These are phyloP conservation scores for Synanthedon andrenaeformis DNA, from an alignment of 2,888 invertebrate genomes.

Conservation along the genomic window DNA sequence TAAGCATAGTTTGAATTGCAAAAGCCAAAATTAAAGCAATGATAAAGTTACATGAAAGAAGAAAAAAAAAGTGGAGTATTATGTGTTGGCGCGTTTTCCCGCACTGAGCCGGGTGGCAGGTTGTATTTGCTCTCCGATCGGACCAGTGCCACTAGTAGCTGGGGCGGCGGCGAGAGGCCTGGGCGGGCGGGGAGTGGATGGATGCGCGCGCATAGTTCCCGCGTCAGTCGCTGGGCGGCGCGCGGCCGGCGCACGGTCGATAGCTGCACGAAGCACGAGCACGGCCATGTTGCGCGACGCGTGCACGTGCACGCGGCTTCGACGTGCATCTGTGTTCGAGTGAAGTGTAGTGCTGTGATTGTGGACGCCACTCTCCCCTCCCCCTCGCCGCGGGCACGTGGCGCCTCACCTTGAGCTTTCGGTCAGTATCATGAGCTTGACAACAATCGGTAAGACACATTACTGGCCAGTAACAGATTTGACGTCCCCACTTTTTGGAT, in stretches of 20 bases:
- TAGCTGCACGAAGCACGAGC: slow-evolving; percentile 40
- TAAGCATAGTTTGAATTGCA: no score
- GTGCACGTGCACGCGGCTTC: slow-evolving; percentile 47
- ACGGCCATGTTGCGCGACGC: slow-evolving; percentile 50
- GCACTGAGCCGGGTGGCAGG: neutral
- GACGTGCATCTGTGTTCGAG: slow-evolving; percentile 39
- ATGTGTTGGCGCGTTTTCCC: slow-evolving; percentile 3
- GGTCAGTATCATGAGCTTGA: slow-evolving; percentile 25
- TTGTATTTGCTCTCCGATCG: neutral
- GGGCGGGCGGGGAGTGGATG: slow-evolving; percentile 26
- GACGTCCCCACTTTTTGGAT: no score
- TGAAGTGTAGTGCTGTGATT: slow-evolving; percentile 21
- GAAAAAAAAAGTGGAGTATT: no score
- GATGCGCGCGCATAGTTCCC: slow-evolving; percentile 55
- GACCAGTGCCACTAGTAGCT: neutral
- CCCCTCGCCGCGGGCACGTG: slow-evolving; percentile 13
- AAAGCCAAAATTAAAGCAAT: no score
- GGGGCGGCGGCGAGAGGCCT: slow-evolving; percentile 9
- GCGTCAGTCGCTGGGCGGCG: slow-evolving; percentile 59
- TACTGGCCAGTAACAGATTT: no score
- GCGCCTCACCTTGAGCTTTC: slow-evolving; percentile 33
- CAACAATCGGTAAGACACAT: no score
- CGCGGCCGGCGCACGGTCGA: slow-evolving; percentile 63
- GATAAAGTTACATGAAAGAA: no score
- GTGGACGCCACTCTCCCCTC: slow-evolving; percentile 12